Evolutionary conservation across 2,888 invertebrate species (phyloP), one percentile per base, ranked within the genome.

Genomic region (Drosophila helvetica): DNA sequence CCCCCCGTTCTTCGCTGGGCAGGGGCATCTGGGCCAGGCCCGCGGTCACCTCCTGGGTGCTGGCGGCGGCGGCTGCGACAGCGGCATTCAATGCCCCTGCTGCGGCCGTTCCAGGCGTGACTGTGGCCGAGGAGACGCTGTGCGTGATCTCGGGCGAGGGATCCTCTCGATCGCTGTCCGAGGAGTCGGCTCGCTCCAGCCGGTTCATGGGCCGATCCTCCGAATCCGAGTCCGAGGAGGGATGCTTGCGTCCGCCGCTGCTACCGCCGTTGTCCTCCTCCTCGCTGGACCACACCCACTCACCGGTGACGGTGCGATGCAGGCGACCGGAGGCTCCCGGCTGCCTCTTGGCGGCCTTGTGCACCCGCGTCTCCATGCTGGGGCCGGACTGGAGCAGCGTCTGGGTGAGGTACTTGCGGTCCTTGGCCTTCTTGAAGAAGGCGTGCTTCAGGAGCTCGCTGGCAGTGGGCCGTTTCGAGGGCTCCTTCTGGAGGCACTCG

Each of bases 261-360:
- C 93, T 85, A 33, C 74, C 93, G 18, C 75, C 94, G 63, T 94
- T 96, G 83, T 96, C 96, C 82, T 98, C 97, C 89, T 98, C 98
- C 89, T 97, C 97, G 86, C 98, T 98, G 68, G 98, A 98, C 98
- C 99, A 99, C 70, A 98, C 98, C 99, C 99, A 99, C 91, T 98
- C 98, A 43, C 99, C 99, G 25, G 98, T 98, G 86, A 98, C 97
- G 79, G 98, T 98, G 89, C 98, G 95, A 92, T 98, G 98, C 75
- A 98, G 93, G 0, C 96, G 94, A 17, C 96, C 96, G 22, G 96
- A 96, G 0, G 97, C 95, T 30, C 98, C 98, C 0, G 98, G 97
- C 92, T 96, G 96, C 74, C 97, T 94, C 95, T 93, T 96, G 33
- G 92, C 89, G 0, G 92, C 98, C 94, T 98, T 98, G 91, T 97